Conservation (phyloP, 2,888 invertebrate species). For the Anodontia alba region DNA sequence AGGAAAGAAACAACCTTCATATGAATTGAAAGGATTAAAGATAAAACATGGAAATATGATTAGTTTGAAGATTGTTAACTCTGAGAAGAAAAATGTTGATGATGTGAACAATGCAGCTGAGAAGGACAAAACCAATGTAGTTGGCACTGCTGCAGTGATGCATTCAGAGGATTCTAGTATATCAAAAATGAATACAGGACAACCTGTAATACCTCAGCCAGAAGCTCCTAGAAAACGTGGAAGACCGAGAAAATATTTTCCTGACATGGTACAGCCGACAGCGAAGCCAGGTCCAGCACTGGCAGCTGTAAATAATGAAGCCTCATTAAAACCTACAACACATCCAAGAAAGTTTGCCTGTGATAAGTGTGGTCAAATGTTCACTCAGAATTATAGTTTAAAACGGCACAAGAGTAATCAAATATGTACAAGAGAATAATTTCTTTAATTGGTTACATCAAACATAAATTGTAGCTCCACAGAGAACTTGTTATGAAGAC, state of each 20-base stretch:
- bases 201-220: too few species aligned
- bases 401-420: neutral
- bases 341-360: slow-evolving; percentile 29
- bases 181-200: too few species aligned
- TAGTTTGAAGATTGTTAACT: slow-evolving; percentile 20
- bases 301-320: too few species aligned
- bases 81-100: slow-evolving; percentile 19
- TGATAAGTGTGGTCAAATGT: slow-evolving; percentile 44
- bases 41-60: slow-evolving; percentile 9
- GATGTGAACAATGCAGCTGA: neutral
- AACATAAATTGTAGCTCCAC: too few species aligned
- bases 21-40: slow-evolving; percentile 1
- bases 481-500: too few species aligned
- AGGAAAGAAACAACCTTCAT: slow-evolving; percentile 1
- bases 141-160: too few species aligned
- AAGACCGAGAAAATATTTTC: too few species aligned
- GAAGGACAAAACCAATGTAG: slow-evolving; percentile 16
- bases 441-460: too few species aligned
- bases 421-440: slow-evolving; percentile 2
- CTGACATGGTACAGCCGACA: too few species aligned
- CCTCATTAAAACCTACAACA: neutral
- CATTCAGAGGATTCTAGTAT: too few species aligned
- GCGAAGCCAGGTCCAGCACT: too few species aligned
- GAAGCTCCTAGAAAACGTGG: too few species aligned
- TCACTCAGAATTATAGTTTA: slow-evolving; percentile 31